phyloP scores from a whole-genome alignment of 2,888 invertebrate genomes.

The Dermolepida albohirtum region DNA sequence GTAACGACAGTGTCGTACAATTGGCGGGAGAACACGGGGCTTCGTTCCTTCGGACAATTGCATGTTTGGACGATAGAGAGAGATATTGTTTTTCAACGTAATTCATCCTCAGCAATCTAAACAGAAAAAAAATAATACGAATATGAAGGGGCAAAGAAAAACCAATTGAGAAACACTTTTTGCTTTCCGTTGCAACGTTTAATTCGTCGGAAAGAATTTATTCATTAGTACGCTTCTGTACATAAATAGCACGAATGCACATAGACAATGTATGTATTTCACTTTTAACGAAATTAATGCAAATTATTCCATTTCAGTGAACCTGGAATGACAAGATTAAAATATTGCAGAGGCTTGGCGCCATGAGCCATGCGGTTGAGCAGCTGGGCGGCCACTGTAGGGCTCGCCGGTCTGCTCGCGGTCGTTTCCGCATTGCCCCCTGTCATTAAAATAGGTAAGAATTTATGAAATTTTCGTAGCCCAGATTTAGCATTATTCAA shows the following conservation, averaged over 20 bases:
- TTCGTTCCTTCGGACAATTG: too few relatives aligned
- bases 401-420: conserved; percentile 59
- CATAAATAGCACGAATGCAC: neutral
- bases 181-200: neutral
- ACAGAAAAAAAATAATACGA: too few relatives aligned
- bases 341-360: conserved; percentile 45
- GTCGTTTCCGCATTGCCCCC: conserved; percentile 60
- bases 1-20: too few relatives aligned
- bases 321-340: conserved; percentile 41
- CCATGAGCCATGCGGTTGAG: conserved; percentile 61
- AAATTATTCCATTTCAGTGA: conserved; percentile 42
- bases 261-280: conserved; percentile 1
- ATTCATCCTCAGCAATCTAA: too few relatives aligned
- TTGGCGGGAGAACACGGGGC: too few relatives aligned
- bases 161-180: neutral
- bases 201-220: conserved; percentile 9
- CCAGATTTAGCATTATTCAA: conserved; percentile 6
- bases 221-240: neutral
- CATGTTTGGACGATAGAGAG: too few relatives aligned
- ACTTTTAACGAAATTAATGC: conserved; percentile 21
- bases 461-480: conserved; percentile 12
- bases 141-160: too few relatives aligned
- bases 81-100: too few relatives aligned
- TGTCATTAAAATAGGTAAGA: conserved; percentile 63
- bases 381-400: conserved; percentile 59